phyloP scores from a whole-genome alignment of 2,113 vertebrate genomes.

The Illadopsis cleaveri region DNA sequence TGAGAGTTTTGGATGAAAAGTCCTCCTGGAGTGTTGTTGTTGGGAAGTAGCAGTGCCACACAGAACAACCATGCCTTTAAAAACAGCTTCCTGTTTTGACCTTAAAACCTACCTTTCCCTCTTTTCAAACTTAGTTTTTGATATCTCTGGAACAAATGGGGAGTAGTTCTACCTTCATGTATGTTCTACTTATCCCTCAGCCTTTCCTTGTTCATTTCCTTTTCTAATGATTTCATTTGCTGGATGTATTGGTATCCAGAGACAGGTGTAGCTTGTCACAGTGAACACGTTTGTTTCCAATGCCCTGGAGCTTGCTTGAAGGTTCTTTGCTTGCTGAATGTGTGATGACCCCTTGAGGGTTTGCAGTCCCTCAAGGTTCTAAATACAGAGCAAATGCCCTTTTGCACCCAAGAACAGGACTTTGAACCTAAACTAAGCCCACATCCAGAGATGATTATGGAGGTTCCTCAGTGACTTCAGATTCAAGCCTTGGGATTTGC shows the following conservation, averaged over 20 bases:
- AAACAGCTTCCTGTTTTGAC: not conserved
- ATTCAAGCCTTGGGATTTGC: not conserved
- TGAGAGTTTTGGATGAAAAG: not conserved
- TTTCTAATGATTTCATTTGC: not conserved
- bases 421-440: not conserved
- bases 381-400: not conserved
- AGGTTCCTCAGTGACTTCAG: not conserved
- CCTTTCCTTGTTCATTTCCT: not conserved
- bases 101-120: not conserved
- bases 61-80: not conserved
- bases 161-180: not conserved
- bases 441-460: not conserved
- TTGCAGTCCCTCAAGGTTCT: conserved; percentile 12
- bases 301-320: conserved; percentile 20
- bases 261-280: not conserved
- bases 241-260: not conserved
- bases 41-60: not conserved
- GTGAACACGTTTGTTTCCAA: not conserved
- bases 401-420: not conserved
- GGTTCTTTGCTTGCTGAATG: not conserved
- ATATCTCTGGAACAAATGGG: not conserved
- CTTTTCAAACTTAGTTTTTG: not conserved
- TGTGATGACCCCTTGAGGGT: not conserved
- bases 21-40: not conserved
- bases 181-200: not conserved